These are phyloP conservation scores for Crotalus tigris DNA, from an alignment of 2,113 vertebrate genomes.

Conservation along the genomic window DNA sequence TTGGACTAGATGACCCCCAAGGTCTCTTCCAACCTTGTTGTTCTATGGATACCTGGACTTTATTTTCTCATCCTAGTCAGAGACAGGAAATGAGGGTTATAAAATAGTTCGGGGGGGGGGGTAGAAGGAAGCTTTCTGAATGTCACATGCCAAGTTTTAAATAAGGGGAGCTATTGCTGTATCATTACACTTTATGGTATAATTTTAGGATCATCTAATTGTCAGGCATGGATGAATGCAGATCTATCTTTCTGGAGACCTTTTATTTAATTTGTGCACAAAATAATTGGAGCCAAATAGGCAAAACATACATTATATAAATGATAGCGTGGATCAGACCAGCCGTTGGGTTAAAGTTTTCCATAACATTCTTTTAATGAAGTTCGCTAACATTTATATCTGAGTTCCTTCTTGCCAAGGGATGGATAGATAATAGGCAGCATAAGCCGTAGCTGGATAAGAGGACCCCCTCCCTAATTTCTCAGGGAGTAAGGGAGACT, in stretches of 20 bases:
- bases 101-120: neutral
- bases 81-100: neutral
- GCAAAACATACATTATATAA: neutral
- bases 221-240: conserved; percentile 8
- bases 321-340: neutral
- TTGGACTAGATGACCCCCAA: neutral
- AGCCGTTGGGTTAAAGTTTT: neutral
- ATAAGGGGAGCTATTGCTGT: conserved; percentile 9
- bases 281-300: neutral
- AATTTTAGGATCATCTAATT: conserved; percentile 7
- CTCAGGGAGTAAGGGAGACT: neutral
- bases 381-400: neutral
- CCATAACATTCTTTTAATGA: neutral
- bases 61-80: neutral
- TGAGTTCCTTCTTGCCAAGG: neutral
- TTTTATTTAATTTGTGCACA: conserved; percentile 18
- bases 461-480: neutral
- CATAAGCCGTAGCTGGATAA: neutral
- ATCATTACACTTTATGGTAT: conserved; percentile 11
- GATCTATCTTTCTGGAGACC: conserved; percentile 25
- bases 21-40: neutral
- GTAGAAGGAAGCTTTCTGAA: neutral
- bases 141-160: neutral
- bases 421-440: neutral
- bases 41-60: neutral